Evolutionary conservation across 2,113 vertebrate genomes (phyloP).

Genomic region (Rhynchomys soricoides): DNA sequence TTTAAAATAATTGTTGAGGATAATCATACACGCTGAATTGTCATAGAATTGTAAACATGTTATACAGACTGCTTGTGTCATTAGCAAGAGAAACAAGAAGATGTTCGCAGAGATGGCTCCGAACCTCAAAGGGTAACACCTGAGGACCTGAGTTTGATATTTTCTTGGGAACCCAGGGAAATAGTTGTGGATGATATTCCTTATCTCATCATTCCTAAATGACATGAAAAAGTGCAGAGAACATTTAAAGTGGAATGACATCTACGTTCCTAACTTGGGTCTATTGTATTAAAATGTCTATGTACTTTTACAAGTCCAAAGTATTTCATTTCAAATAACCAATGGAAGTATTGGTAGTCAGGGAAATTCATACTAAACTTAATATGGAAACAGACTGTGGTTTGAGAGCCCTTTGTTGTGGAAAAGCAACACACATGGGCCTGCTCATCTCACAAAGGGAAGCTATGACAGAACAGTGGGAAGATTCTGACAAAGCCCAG

Average conservation of each 20-base stretch:
- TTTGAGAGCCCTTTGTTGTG: not conserved
- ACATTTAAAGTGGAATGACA: too few relatives aligned
- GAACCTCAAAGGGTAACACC: not conserved
- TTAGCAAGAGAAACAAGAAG: not conserved
- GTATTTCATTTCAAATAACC: not conserved
- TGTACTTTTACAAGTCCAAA: not conserved
- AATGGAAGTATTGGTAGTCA: not conserved
- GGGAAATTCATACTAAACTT: not conserved
- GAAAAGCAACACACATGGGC: not conserved
- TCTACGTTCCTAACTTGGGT: not conserved
- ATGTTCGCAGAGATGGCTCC: too few relatives aligned
- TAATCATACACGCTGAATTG: not conserved
- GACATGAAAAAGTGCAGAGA: not conserved
- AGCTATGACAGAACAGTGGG: not conserved
- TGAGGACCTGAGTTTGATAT: not conserved
- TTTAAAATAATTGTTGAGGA: not conserved
- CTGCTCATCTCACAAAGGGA: not conserved
- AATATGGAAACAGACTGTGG: not conserved
- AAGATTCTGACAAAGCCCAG: not conserved
- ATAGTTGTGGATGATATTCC: not conserved
- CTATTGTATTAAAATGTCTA: not conserved
- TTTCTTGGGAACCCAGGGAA: not conserved
- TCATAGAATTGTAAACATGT: not conserved
- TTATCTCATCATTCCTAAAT: not conserved
- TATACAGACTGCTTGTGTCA: not conserved